These are phyloP conservation scores for Scleropages formosus DNA, from an alignment of 2,797 vertebrate genomes.

Conservation along the genomic window DNA sequence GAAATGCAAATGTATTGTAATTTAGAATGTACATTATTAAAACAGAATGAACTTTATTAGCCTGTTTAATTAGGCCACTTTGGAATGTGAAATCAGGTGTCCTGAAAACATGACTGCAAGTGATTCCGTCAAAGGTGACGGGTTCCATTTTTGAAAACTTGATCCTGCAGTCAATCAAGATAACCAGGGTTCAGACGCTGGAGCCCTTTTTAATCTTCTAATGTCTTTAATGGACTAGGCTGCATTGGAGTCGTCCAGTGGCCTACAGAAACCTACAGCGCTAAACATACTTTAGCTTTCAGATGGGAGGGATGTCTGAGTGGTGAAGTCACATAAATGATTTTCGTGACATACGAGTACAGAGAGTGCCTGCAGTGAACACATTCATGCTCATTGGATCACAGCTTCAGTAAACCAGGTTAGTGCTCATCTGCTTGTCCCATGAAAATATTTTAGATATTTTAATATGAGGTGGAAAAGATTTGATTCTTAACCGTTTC, in stretches of 20 bases:
- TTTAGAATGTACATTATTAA: slow-evolving; percentile 5
- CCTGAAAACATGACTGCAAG: background rate
- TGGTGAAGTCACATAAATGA: slow-evolving; percentile 24
- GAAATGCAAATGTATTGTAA: background rate
- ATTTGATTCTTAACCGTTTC: no score
- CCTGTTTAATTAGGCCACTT: slow-evolving; percentile 4
- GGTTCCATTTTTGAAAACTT: slow-evolving; percentile 5
- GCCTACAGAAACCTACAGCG: slow-evolving; percentile 20
- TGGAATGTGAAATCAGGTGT: slow-evolving; percentile 13
- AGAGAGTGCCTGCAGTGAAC: slow-evolving; percentile 8
- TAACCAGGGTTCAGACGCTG: slow-evolving; percentile 25
- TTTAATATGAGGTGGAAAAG: no score
- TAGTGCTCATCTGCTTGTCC: background rate
- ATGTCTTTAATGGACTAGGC: slow-evolving; percentile 26
- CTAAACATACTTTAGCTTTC: slow-evolving; percentile 28
- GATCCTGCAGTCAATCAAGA: slow-evolving; percentile 31
- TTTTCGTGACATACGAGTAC: slow-evolving; percentile 16
- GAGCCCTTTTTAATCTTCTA: slow-evolving; percentile 33
- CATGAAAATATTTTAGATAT: background rate
- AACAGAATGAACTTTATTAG: background rate
- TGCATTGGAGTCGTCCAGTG: slow-evolving; percentile 18
- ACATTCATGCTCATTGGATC: background rate
- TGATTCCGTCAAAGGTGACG: background rate
- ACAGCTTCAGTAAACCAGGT: background rate
- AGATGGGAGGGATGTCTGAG: slow-evolving; percentile 5